Evolutionary conservation across 2,797 vertebrate genomes (phyloP).

Genomic region (Sebastes nivosus): DNA sequence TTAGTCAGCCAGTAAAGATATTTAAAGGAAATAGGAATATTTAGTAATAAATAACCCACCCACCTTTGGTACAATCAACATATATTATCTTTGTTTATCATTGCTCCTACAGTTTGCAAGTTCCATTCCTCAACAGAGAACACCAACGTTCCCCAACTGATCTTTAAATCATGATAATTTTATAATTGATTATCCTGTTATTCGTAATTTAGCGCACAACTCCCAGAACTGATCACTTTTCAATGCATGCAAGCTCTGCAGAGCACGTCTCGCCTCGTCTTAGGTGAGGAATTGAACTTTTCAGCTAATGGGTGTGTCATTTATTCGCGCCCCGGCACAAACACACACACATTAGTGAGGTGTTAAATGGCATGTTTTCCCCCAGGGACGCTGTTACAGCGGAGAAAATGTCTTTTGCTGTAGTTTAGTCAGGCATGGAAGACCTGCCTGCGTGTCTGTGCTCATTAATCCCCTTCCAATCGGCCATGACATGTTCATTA

Average conservation of each 20-base stretch:
- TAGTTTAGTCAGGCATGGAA: slow-evolving; percentile 41
- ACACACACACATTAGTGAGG: slow-evolving; percentile 11
- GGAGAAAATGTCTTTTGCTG: slow-evolving; percentile 24
- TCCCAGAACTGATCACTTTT: not conserved
- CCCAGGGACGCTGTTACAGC: slow-evolving; percentile 17
- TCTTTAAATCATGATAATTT: slow-evolving; percentile 44
- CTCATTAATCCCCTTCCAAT: slow-evolving; percentile 72
- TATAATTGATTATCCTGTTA: slow-evolving; percentile 14
- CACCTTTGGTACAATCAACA: not conserved
- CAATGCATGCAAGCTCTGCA: not conserved
- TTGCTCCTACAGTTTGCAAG: not conserved
- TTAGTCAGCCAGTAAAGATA: slow-evolving; percentile 6
- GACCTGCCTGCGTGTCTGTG: slow-evolving; percentile 26
- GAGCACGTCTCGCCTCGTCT: not conserved
- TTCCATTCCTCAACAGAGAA: not conserved
- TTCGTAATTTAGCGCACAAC: slow-evolving; percentile 47
- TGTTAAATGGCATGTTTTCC: slow-evolving; percentile 43
- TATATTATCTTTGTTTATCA: not conserved
- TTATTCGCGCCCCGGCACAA: slow-evolving; percentile 25
- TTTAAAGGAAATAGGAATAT: not conserved
- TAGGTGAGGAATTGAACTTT: slow-evolving; percentile 15
- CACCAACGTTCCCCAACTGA: not conserved
- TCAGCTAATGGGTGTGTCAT: slow-evolving; percentile 22
- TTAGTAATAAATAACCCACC: not conserved
- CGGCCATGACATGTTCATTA: slow-evolving; percentile 78